A percentile compares a stretch with the other conserved stretches of the same genome.
Conservation (phyloP, 2,113 vertebrate genomes). For the Mugil cephalus region DNA sequence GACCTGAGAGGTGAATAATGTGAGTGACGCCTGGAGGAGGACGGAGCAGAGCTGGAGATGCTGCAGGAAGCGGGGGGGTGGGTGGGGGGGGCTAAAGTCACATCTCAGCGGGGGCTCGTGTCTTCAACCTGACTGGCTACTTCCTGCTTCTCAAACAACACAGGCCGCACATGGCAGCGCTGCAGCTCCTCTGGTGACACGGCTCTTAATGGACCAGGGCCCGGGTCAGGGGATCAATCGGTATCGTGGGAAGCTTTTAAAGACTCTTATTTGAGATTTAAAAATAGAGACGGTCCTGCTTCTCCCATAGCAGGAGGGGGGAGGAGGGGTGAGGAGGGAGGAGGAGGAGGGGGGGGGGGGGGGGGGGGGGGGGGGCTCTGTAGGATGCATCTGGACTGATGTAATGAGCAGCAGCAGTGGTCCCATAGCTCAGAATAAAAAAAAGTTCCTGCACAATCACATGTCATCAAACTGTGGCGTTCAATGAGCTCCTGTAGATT, state of each 20-base stretch:
- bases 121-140: constrained; percentile 77
- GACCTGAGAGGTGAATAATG: too few relatives aligned
- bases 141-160: constrained; percentile 69
- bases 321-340: too few relatives aligned
- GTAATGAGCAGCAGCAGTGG: constrained; percentile 26
- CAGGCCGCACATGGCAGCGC: constrained; percentile 69
- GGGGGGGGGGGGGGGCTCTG: constrained; percentile 27
- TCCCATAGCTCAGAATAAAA: constrained; percentile 27
- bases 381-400: constrained; percentile 58
- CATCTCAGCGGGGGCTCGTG: constrained; percentile 74
- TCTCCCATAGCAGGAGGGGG: constrained; percentile 55
- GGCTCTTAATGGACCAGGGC: constrained; percentile 78
- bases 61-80: constrained; percentile 56
- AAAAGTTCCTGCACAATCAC: constrained; percentile 35
- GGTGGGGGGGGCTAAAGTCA: constrained; percentile 38
- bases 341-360: too few relatives aligned
- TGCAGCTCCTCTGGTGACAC: constrained; percentile 71
- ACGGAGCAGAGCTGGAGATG: constrained; percentile 22
- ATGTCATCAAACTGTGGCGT: constrained; percentile 20
- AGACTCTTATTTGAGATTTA: constrained; percentile 73
- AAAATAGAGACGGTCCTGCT: constrained; percentile 69
- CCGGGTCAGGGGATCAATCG: constrained; percentile 78
- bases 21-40: too few relatives aligned
- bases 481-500: constrained; percentile 45
- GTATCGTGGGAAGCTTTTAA: constrained; percentile 82